phyloP scores from a whole-genome alignment of 1,140 invertebrate genomes.

The Uloborus diversus region DNA sequence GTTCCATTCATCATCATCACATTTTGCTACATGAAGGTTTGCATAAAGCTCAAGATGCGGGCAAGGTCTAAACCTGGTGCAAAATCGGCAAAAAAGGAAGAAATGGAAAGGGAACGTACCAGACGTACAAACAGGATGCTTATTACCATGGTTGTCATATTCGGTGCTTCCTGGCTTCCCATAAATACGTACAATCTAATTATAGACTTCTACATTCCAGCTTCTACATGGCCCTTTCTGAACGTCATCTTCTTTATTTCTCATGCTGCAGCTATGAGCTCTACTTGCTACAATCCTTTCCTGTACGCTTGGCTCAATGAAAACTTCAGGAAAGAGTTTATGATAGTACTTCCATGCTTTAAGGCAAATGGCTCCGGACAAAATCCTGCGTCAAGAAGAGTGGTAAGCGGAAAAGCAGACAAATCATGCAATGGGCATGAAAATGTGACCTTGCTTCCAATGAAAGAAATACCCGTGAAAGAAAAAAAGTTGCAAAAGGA shows the following conservation, averaged over 20 bases:
- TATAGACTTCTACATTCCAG: slow-evolving; percentile 67
- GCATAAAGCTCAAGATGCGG: slow-evolving; percentile 82
- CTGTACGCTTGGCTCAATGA: slow-evolving; percentile 69
- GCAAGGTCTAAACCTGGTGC: slow-evolving; percentile 79
- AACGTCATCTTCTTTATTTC: slow-evolving; percentile 68
- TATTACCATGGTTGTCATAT: slow-evolving; percentile 67
- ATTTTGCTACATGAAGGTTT: slow-evolving; percentile 92
- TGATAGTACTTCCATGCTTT: slow-evolving; percentile 58
- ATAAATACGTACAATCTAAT: slow-evolving; percentile 69
- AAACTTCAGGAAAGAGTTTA: slow-evolving; percentile 61
- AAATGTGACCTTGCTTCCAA: slow-evolving; percentile 40
- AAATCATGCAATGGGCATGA: slow-evolving; percentile 54
- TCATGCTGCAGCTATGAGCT: slow-evolving; percentile 70
- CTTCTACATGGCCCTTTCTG: slow-evolving; percentile 61
- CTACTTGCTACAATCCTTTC: slow-evolving; percentile 70
- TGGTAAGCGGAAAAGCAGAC: slow-evolving; percentile 26
- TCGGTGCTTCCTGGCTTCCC: slow-evolving; percentile 69
- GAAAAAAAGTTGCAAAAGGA: slow-evolving; percentile 48
- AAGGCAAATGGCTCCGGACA: background rate
- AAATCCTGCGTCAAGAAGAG: slow-evolving; percentile 1
- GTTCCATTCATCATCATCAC: slow-evolving; percentile 94
- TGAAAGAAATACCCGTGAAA: slow-evolving; percentile 35
- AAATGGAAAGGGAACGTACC: slow-evolving; percentile 60
- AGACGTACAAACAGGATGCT: slow-evolving; percentile 66
- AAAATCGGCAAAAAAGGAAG: slow-evolving; percentile 73